Evolutionary conservation across 2,113 vertebrate genomes (phyloP).

Genomic region (Pseudorhombus dupliciocellatus): DNA sequence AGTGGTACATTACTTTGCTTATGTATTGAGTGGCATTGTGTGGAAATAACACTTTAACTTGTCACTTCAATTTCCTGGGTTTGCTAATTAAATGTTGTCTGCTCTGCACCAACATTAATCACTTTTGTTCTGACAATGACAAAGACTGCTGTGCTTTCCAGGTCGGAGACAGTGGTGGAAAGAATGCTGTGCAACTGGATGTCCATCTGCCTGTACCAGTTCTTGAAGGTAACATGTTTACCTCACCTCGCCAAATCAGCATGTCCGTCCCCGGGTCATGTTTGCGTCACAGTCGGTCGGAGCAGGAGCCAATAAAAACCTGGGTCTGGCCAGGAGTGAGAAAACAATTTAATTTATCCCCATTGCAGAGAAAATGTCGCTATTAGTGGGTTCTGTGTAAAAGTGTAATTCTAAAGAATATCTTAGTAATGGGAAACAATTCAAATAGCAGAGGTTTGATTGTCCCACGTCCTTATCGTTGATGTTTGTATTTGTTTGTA

Average conservation of each 20-base stretch:
- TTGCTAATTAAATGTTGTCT: background rate
- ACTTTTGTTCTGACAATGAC: background rate
- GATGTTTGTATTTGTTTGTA: too few species aligned
- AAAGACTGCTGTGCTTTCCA: constrained; percentile 63
- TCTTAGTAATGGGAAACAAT: too few species aligned
- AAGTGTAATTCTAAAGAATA: constrained; percentile 4
- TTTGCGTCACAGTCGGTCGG: too few species aligned
- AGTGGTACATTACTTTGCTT: background rate
- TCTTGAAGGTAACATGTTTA: constrained; percentile 91
- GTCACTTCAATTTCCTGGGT: background rate
- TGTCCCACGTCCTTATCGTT: too few species aligned
- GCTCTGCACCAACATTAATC: background rate
- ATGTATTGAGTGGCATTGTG: background rate
- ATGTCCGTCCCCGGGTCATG: too few species aligned
- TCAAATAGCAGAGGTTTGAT: too few species aligned
- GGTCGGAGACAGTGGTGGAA: constrained; percentile 97
- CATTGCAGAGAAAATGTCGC: too few species aligned
- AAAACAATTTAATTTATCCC: too few species aligned
- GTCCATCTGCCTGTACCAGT: constrained; percentile 99
- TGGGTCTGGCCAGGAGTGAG: too few species aligned
- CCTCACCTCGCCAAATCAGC: too few species aligned
- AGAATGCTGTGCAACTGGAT: constrained; percentile 99
- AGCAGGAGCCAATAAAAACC: too few species aligned
- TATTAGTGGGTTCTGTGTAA: too few species aligned
- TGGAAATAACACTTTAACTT: background rate